Percentiles rank a stretch among this genome's conserved stretches.
Evolutionary conservation across 2,888 invertebrate species (phyloP).

Genomic region (Caradrina kadenii): DNA sequence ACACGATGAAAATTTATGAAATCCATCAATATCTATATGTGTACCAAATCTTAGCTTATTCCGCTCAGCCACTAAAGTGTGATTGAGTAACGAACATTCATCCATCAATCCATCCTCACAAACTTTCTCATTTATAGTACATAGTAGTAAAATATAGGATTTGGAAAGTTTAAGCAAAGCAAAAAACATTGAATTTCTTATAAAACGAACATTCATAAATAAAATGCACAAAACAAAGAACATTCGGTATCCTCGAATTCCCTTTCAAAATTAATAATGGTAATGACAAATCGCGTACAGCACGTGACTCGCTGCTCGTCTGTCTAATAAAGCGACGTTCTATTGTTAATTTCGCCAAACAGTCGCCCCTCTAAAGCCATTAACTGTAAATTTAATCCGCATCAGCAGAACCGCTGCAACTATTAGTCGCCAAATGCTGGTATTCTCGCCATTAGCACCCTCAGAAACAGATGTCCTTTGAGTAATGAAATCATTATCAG

Average conservation of each 20-base stretch:
- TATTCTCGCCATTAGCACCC: slow-evolving; percentile 27
- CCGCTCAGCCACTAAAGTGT: too few relatives aligned
- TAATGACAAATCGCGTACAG: neutral
- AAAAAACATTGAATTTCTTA: too few relatives aligned
- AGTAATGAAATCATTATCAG: slow-evolving; percentile 38
- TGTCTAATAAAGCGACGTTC: slow-evolving; percentile 9
- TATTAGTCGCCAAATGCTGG: slow-evolving; percentile 42
- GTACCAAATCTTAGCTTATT: too few relatives aligned
- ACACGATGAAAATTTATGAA: too few relatives aligned
- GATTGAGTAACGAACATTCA: too few relatives aligned
- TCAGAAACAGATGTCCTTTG: slow-evolving; percentile 44
- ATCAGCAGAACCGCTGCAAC: slow-evolving; percentile 19
- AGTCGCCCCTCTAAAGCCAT: slow-evolving; percentile 42
- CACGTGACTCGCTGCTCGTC: neutral
- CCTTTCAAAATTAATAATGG: neutral
- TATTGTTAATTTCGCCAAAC: slow-evolving; percentile 27
- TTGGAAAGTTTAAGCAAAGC: too few relatives aligned
- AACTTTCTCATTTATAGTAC: too few relatives aligned
- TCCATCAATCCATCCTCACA: too few relatives aligned
- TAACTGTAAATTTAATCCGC: slow-evolving; percentile 36
- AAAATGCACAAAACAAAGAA: neutral
- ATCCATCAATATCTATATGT: too few relatives aligned
- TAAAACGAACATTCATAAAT: neutral
- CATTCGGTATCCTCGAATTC: too few relatives aligned
- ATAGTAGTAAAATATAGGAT: too few relatives aligned